Evolutionary conservation across 2,888 invertebrate species (phyloP), one percentile per base, ranked within the genome.

Genomic region (Coleophora deauratella): DNA sequence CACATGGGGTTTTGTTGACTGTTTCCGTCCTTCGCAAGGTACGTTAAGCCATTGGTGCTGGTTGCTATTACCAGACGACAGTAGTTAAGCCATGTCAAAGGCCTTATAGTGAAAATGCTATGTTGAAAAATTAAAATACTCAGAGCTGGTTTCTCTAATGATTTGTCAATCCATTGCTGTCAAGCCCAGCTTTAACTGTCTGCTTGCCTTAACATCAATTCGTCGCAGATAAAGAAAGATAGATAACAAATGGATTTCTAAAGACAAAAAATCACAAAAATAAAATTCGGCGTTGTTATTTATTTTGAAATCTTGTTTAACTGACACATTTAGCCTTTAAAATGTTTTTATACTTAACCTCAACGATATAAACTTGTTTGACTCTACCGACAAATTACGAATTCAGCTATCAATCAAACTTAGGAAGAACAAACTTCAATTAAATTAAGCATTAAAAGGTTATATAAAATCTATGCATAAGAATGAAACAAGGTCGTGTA

Each of bases 111-210:
- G n/a, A n/a, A n/a, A n/a, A n/a, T n/a, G n/a, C n/a, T n/a, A n/a
- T n/a, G n/a, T n/a, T n/a, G n/a, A n/a, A n/a, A n/a, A n/a, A n/a
- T n/a, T n/a, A n/a, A n/a, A n/a, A n/a, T n/a, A n/a, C 21, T 21
- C 3, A 3, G 3, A 21, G 21, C 21, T 21, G 21, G 21, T 21
- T 21, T 21, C 21, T 52, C 59, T 64, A 67, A 68, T 54, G 50
- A 61, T 68, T 68, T 67, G 60, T 62, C 64, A 74, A 73, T 72
- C 62, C 66, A 69, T 74, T 72, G 63, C 59, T 53, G 56, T 59
- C 56, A 56, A 55, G 57, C 53, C 56, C 50, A 58, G 49, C 51
- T 53, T 61, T 21, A 21, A 21, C 3, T 21, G 21, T 6, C 21
- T 3, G 3, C 6, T 21, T 21, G 21, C 3, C 21, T 55, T 53